Evolutionary conservation across 2,797 vertebrate species (phyloP).

Genomic region (Galagoides demidoff): DNA sequence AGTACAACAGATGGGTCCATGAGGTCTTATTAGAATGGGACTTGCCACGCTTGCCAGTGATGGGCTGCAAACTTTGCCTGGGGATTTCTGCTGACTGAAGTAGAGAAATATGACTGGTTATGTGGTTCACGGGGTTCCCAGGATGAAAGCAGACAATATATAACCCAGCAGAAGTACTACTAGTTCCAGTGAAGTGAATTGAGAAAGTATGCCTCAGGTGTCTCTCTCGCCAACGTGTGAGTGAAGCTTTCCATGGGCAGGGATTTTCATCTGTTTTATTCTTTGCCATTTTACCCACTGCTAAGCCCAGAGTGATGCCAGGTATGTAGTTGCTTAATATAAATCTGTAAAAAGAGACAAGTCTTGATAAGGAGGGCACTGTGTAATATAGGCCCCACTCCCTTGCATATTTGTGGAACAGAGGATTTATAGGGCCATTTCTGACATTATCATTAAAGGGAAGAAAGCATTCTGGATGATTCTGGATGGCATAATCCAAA

Average conservation of each 20-base stretch:
- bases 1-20: neutral
- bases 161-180: neutral
- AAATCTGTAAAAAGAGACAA: neutral
- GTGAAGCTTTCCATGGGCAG: neutral
- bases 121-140: neutral
- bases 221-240: neutral
- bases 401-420: neutral
- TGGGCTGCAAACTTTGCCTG: neutral
- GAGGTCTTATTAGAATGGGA: neutral
- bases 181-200: neutral
- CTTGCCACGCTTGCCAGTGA: neutral
- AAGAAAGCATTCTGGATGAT: slow-evolving; percentile 38
- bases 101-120: neutral
- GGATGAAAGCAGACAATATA: neutral
- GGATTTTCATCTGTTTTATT: neutral
- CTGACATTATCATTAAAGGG: neutral
- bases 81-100: neutral
- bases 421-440: neutral
- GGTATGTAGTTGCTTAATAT: neutral
- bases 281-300: neutral
- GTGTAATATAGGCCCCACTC: neutral
- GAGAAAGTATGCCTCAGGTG: neutral
- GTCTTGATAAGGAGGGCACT: neutral
- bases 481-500: slow-evolving; percentile 6
- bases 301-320: neutral